Evolutionary conservation across 2,113 vertebrate species (phyloP).

Genomic region (Cisticola juncidis): DNA sequence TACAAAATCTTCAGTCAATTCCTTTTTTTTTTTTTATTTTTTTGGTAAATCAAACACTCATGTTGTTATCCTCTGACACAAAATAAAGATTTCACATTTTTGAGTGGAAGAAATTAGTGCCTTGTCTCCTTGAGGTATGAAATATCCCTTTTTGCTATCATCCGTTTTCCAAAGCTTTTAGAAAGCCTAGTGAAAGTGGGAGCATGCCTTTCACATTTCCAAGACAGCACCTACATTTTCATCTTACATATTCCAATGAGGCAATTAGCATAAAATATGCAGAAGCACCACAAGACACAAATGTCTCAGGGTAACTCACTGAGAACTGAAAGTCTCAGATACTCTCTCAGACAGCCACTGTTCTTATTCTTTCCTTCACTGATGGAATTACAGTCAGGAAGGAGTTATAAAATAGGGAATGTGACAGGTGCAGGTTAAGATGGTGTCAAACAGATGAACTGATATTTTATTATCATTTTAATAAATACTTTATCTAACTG

Average conservation of each 20-base stretch:
- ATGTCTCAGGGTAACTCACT: background rate
- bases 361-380: background rate
- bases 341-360: background rate
- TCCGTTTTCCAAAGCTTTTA: background rate
- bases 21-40: background rate
- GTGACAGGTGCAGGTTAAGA: slow-evolving; percentile 48
- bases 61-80: background rate
- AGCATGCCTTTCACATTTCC: background rate
- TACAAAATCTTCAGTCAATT: background rate
- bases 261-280: background rate
- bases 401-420: slow-evolving; percentile 21
- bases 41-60: background rate
- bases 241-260: background rate
- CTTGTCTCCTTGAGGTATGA: background rate
- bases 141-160: background rate
- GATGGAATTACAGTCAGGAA: slow-evolving; percentile 15
- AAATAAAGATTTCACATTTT: background rate
- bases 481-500: slow-evolving; percentile 65
- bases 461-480: slow-evolving; percentile 67
- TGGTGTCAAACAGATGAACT: slow-evolving; percentile 25
- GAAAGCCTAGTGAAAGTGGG: background rate
- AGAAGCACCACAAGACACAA: background rate
- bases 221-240: background rate
- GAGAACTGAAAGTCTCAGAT: background rate
- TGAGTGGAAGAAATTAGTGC: background rate